Evolutionary conservation across 1,140 invertebrate genomes (phyloP).

Genomic region (Sarcophaga peregrina): DNA sequence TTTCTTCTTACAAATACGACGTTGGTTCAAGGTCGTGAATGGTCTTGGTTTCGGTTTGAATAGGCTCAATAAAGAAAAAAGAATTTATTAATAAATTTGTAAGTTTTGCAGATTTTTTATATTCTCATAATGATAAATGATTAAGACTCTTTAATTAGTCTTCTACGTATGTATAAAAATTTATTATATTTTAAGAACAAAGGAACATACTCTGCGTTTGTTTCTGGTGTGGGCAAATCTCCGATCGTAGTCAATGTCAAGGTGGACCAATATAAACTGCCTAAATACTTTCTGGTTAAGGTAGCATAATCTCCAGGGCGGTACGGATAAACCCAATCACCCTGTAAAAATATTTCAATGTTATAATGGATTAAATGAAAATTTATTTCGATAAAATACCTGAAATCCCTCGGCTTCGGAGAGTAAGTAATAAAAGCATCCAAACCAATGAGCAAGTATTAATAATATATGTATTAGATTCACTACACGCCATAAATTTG

Average conservation of each 20-base stretch:
- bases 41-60: too few species aligned
- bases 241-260: conserved; percentile 96
- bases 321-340: conserved; percentile 93
- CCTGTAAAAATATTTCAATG: conserved; percentile 66
- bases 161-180: background rate
- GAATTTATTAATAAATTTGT: too few species aligned
- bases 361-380: background rate
- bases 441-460: conserved; percentile 96
- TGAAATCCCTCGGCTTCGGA: conserved; percentile 91
- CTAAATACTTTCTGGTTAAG: conserved; percentile 90
- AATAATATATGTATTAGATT: conserved; percentile 95
- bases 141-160: too few species aligned
- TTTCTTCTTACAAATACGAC: too few species aligned
- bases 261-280: conserved; percentile 96
- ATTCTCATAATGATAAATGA: too few species aligned
- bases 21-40: too few species aligned
- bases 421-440: conserved; percentile 95
- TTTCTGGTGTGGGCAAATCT: conserved; percentile 93
- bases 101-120: too few species aligned
- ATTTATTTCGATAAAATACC: conserved; percentile 60
- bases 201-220: conserved; percentile 92
- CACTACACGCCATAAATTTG: conserved; percentile 95
- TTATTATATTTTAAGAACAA: conserved; percentile 18
- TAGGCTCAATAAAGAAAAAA: too few species aligned
- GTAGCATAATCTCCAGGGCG: conserved; percentile 86